Evolutionary conservation across 2,888 invertebrate species (phyloP).

Genomic region (Drosophila prolongata): DNA sequence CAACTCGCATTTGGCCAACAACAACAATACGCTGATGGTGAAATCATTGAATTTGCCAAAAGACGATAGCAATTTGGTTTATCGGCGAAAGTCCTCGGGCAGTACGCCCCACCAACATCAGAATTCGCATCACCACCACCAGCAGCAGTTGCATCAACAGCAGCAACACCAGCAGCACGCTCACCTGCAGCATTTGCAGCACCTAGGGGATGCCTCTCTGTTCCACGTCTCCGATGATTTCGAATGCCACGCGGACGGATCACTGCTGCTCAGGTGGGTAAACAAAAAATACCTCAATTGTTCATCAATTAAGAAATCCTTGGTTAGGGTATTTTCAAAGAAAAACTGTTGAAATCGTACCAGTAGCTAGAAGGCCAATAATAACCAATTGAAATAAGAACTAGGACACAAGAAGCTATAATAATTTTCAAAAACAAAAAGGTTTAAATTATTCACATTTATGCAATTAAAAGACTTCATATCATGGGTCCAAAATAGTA

Average conservation of each 20-base stretch:
- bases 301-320: background rate
- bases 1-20: conserved; percentile 66
- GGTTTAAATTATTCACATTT: too few relatives aligned
- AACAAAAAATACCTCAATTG: background rate
- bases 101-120: conserved; percentile 79
- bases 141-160: conserved; percentile 28
- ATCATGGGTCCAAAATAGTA: too few relatives aligned
- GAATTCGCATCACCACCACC: conserved; percentile 44
- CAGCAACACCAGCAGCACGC: conserved; percentile 38
- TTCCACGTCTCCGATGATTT: conserved; percentile 84
- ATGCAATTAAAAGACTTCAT: too few relatives aligned
- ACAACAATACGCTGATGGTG: conserved; percentile 77
- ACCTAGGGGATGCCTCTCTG: conserved; percentile 65
- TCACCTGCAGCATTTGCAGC: conserved; percentile 50
- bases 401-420: too few relatives aligned
- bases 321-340: too few relatives aligned
- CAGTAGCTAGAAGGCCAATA: too few relatives aligned
- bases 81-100: conserved; percentile 84
- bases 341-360: too few relatives aligned
- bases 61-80: conserved; percentile 82
- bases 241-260: conserved; percentile 86
- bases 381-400: too few relatives aligned
- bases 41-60: conserved; percentile 82
- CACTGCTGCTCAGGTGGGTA: conserved; percentile 87
- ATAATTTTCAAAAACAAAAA: too few relatives aligned